Evolutionary conservation across 2,797 vertebrate genomes (phyloP).

Genomic region (Allobates femoralis): DNA sequence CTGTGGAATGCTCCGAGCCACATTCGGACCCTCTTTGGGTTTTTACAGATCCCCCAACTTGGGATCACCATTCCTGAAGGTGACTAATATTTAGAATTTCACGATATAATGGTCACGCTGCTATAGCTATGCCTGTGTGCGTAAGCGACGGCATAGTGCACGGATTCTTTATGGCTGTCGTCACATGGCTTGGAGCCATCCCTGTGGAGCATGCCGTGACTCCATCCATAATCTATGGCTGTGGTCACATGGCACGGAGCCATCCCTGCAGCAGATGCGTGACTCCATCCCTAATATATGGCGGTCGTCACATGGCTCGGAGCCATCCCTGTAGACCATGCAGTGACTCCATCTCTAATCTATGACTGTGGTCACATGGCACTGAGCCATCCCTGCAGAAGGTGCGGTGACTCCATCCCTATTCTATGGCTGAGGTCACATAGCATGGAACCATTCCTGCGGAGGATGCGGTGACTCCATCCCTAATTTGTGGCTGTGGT

Average conservation of each 20-base stretch:
- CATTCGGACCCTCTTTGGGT: background rate
- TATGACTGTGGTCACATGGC: background rate
- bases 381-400: no score
- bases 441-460: background rate
- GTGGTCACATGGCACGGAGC: background rate
- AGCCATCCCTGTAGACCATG: background rate
- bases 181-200: constrained; percentile 9
- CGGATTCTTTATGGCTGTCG: background rate
- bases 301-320: background rate
- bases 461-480: background rate
- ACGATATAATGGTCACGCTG: background rate
- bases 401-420: no score
- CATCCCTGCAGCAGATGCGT: no score
- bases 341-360: background rate
- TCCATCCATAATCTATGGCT: background rate
- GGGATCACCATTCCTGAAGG: background rate
- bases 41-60: constrained; percentile 22
- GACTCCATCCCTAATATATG: no score
- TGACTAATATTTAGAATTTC: constrained; percentile 27
- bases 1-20: background rate
- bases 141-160: background rate
- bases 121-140: background rate
- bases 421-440: background rate
- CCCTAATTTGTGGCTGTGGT: background rate
- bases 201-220: background rate